A percentile compares a stretch with the other conserved stretches of the same genome.
Conservation (phyloP, 2,888 invertebrate species). For the Dasypolia templi region DNA sequence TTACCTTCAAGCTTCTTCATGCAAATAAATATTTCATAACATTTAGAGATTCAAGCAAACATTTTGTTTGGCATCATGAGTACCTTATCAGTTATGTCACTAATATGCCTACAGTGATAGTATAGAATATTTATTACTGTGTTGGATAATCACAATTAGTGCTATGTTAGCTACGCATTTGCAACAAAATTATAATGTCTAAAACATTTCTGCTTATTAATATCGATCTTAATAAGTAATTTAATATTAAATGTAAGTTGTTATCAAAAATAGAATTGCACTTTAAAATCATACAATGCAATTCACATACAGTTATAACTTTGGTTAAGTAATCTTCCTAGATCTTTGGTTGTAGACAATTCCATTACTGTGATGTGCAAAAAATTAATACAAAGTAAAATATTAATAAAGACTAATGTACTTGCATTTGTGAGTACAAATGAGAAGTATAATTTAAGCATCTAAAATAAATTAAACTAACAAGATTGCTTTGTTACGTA, state of each 20-base stretch:
- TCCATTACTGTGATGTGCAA: slow-evolving; percentile 69
- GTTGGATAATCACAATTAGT: slow-evolving; percentile 52
- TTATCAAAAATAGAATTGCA: slow-evolving; percentile 75
- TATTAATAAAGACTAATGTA: slow-evolving; percentile 61
- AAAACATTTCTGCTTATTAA: slow-evolving; percentile 49
- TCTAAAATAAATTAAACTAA: slow-evolving; percentile 62
- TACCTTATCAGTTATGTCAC: slow-evolving; percentile 70
- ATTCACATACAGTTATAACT: slow-evolving; percentile 69
- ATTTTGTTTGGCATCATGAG: slow-evolving; percentile 84
- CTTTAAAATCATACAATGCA: slow-evolving; percentile 63
- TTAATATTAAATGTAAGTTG: slow-evolving; percentile 62
- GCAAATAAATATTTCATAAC: slow-evolving; percentile 86
- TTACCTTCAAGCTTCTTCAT: slow-evolving; percentile 87
- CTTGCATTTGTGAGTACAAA: slow-evolving; percentile 57
- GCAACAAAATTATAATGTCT: slow-evolving; percentile 38
- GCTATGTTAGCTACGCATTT: slow-evolving; percentile 39
- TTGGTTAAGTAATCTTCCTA: slow-evolving; percentile 73
- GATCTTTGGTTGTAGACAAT: slow-evolving; percentile 76
- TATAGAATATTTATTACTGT: slow-evolving; percentile 43
- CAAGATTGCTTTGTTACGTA: slow-evolving; percentile 62
- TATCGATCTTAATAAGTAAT: slow-evolving; percentile 52
- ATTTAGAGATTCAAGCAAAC: slow-evolving; percentile 84
- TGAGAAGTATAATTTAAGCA: slow-evolving; percentile 51
- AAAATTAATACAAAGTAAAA: slow-evolving; percentile 39
- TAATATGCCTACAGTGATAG: slow-evolving; percentile 62